A percentile compares a stretch with the other conserved stretches of the same genome.
These are phyloP conservation scores for Hirtodrosophila duncani DNA, from an alignment of 2,888 invertebrate species.

Conservation along the genomic window DNA sequence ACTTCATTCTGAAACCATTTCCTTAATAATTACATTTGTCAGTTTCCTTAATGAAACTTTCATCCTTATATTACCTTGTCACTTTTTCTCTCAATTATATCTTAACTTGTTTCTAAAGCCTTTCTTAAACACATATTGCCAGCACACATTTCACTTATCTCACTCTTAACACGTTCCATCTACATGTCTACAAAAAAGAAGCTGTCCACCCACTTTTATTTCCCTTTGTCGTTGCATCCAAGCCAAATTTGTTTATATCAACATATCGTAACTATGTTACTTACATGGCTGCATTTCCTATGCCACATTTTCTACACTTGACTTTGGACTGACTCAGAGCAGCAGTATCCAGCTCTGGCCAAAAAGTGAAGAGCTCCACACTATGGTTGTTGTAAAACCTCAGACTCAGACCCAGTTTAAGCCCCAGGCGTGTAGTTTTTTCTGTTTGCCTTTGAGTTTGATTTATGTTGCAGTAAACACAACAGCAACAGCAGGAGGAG, in stretches of 20 bases:
- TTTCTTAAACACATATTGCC: slow-evolving; percentile 1
- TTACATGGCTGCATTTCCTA: slow-evolving; percentile 55
- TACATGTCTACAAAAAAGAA: slow-evolving; percentile 10
- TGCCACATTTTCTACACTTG: slow-evolving; percentile 16
- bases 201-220: slow-evolving; percentile 27
- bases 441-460: slow-evolving; percentile 61
- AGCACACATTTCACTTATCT: slow-evolving; percentile 17
- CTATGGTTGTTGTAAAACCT: no score
- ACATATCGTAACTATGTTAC: slow-evolving; percentile 53
- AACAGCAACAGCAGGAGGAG: slow-evolving; percentile 36
- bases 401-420: no score
- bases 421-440: slow-evolving; percentile 29
- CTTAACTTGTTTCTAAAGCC: background rate
- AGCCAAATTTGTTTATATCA: slow-evolving; percentile 53
- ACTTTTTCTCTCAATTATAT: background rate
- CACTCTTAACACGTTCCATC: slow-evolving; percentile 23
- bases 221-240: slow-evolving; percentile 2
- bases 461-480: slow-evolving; percentile 65
- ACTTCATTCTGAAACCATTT: no score
- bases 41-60: no score
- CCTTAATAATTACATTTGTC: no score
- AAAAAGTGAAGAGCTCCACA: no score
- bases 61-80: no score
- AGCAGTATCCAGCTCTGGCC: no score
- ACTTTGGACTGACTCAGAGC: no score